phyloP scores from a whole-genome alignment of 2,113 vertebrate species.

The Galemys pyrenaicus region DNA sequence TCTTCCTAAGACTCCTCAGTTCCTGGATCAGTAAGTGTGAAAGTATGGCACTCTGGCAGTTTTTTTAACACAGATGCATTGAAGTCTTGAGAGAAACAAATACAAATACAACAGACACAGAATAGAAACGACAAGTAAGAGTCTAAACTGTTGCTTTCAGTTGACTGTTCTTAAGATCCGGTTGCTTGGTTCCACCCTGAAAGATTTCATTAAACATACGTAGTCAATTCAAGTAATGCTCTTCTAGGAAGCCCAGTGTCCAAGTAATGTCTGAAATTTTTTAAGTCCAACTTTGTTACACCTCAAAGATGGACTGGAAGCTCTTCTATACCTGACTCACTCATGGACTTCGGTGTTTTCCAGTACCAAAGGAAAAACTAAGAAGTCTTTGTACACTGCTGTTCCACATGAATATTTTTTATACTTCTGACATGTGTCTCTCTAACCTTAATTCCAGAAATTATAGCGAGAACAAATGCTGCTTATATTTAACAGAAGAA shows the following conservation, averaged over 20 bases:
- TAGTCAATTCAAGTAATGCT: not conserved
- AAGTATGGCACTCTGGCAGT: not conserved
- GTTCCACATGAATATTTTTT: not conserved
- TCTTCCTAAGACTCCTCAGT: not conserved
- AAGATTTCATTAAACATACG: not conserved
- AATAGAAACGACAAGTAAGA: not conserved
- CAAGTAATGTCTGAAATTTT: not conserved
- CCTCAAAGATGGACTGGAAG: not conserved
- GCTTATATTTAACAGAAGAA: not conserved
- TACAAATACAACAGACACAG: not conserved
- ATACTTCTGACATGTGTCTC: not conserved
- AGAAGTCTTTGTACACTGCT: not conserved
- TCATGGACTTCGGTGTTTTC: not conserved
- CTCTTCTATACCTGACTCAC: not conserved
- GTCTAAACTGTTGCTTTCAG: not conserved
- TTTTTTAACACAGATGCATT: not conserved
- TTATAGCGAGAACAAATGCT: not conserved
- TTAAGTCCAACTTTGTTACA: not conserved
- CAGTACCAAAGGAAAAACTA: slow-evolving; percentile 30
- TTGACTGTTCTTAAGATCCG: not conserved
- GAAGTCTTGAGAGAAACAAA: not conserved
- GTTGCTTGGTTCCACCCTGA: not conserved
- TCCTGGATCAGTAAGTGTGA: not conserved
- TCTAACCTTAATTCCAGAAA: not conserved
- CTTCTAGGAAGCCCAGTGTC: not conserved